Evolutionary conservation across 2,888 invertebrate species (phyloP), one percentile per base, ranked within the genome.

Genomic region (Busseola fusca): DNA sequence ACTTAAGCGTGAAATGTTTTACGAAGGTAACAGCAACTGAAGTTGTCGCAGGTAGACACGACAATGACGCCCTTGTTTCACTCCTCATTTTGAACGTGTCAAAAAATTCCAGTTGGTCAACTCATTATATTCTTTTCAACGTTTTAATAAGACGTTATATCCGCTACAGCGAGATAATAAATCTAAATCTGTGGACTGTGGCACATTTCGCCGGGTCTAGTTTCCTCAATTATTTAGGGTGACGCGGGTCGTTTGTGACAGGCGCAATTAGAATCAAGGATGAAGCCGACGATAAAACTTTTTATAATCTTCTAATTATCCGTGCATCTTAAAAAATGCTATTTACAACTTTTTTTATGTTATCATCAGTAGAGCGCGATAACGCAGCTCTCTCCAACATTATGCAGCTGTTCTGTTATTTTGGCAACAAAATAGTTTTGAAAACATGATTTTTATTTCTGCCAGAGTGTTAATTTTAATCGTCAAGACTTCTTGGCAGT

Each of bases 401-500:
- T 85, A 81, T 87, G 90, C 95, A 95, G 94, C 94, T 94, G 95
- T 93, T 91, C 84, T 83, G 87, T 90, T 92, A 93, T 92, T 93
- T 93, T 95, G 93, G 92, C 92, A 94, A 88, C 89, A 90, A 91
- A 92, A 93, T 90, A 89, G 88, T 91, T 92, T 92, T 88, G 87
- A 92, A 93, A 93, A 90, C 89, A 90, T 85, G 83, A 90, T 88
- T 92, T 93, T 93, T 93, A 93, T 94, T 93, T 93, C 91, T 84
- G 87, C 89, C 82, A 75, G 87, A 80, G 85, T 89, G 84, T 93
- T 93, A 92, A 94, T 94, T 94, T 93, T 93, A 93, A 94, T 95
- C 93, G 90, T 91, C 91, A 91, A 90, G 89, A 93, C 90, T 86
- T 93, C 93, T 95, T 95, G 95, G 95, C 95, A 95, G 92, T 91